Evolutionary conservation across 1,140 invertebrate genomes (phyloP).

Genomic region (Oryctes rhinoceros): DNA sequence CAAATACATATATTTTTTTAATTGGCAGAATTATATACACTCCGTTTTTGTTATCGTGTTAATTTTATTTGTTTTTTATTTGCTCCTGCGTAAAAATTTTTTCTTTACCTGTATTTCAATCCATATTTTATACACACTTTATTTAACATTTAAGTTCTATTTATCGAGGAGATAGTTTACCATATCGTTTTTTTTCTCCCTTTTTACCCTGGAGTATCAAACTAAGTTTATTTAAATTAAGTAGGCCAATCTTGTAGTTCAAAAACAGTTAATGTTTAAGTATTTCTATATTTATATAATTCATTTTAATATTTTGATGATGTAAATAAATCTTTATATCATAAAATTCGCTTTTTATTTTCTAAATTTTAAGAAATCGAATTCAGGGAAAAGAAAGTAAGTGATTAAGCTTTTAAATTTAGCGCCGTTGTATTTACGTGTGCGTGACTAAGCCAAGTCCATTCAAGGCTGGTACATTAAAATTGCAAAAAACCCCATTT

Average conservation of each 20-base stretch:
- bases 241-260: conserved; percentile 7
- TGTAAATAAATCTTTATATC: conserved; percentile 27
- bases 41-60: too few relatives aligned
- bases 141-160: too few relatives aligned
- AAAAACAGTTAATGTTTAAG: background rate
- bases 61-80: too few relatives aligned
- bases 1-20: too few relatives aligned
- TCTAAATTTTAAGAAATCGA: too few relatives aligned
- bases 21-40: too few relatives aligned
- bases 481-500: too few relatives aligned
- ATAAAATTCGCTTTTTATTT: background rate
- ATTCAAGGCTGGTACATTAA: too few relatives aligned
- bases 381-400: background rate
- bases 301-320: background rate
- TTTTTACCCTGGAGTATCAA: background rate
- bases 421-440: background rate
- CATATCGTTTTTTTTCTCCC: too few relatives aligned
- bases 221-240: background rate
- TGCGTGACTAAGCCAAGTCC: background rate
- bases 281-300: conserved; percentile 15
- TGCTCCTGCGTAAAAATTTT: too few relatives aligned
- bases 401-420: background rate
- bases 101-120: too few relatives aligned
- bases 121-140: too few relatives aligned
- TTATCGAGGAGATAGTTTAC: background rate